Percentiles rank a stretch among this genome's conserved stretches.
Conservation (phyloP, 2,888 invertebrate genomes). For the Platycheirus rosarum region DNA sequence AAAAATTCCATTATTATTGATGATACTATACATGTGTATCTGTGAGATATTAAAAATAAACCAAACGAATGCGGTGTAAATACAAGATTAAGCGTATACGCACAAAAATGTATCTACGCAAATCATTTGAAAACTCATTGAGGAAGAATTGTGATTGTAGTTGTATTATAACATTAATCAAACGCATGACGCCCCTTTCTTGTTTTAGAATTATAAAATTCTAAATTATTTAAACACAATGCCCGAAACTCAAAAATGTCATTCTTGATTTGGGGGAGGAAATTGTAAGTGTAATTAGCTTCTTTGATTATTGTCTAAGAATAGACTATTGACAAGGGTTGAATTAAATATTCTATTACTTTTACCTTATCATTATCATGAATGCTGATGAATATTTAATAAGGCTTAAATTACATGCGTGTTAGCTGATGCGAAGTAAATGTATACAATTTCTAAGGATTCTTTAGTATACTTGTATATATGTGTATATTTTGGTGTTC, state of each 20-base stretch:
- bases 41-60: too few relatives aligned
- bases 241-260: constrained; percentile 18
- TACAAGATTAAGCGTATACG: too few relatives aligned
- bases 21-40: too few relatives aligned
- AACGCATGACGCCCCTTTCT: constrained; percentile 45
- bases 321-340: constrained; percentile 29
- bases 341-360: not conserved
- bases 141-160: not conserved
- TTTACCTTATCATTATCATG: not conserved
- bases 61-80: too few relatives aligned
- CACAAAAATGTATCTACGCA: not conserved
- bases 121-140: not conserved
- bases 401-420: constrained; percentile 33
- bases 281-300: constrained; percentile 28
- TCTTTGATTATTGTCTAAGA: not conserved
- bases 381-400: constrained; percentile 33
- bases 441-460: too few relatives aligned
- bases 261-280: constrained; percentile 4
- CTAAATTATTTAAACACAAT: not conserved
- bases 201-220: constrained; percentile 5
- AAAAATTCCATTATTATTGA: too few relatives aligned
- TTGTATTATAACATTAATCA: not conserved
- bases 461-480: too few relatives aligned
- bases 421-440: too few relatives aligned
- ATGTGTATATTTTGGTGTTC: too few relatives aligned